These are phyloP conservation scores for Oplegnathus fasciatus DNA, from an alignment of 2,113 vertebrate genomes.

Conservation along the genomic window DNA sequence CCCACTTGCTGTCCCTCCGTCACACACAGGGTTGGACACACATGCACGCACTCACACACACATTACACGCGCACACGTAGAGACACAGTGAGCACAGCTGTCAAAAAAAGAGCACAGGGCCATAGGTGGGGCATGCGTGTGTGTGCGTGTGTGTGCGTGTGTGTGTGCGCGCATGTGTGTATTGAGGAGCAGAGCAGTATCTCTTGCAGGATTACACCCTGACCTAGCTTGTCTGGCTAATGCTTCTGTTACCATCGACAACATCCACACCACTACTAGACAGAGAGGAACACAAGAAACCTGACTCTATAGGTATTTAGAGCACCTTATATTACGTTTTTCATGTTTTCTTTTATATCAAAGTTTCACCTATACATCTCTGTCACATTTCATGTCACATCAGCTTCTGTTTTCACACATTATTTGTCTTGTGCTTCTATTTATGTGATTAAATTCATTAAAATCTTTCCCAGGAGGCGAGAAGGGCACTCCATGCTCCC, in stretches of 20 bases:
- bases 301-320: constrained; percentile 21
- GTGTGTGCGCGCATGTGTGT: constrained; percentile 29
- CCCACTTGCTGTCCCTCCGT: constrained; percentile 41
- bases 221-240: constrained; percentile 56
- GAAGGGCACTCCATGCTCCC: constrained; percentile 15
- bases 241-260: constrained; percentile 43
- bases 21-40: constrained; percentile 28
- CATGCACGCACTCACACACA: background rate
- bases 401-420: background rate
- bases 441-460: constrained; percentile 14
- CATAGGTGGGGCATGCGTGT: constrained; percentile 6
- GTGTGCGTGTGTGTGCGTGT: background rate
- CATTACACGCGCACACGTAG: background rate
- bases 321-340: background rate
- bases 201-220: constrained; percentile 47
- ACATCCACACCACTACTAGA: constrained; percentile 35
- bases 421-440: background rate
- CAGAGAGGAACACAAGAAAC: constrained; percentile 4
- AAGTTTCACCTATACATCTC: background rate
- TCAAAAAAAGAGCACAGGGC: constrained; percentile 24
- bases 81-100: constrained; percentile 31
- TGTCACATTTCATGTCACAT: background rate
- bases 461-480: background rate
- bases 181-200: constrained; percentile 37
- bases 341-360: background rate